These are phyloP conservation scores for Laspeyria flexula DNA, from an alignment of 2,888 invertebrate species.

Conservation along the genomic window DNA sequence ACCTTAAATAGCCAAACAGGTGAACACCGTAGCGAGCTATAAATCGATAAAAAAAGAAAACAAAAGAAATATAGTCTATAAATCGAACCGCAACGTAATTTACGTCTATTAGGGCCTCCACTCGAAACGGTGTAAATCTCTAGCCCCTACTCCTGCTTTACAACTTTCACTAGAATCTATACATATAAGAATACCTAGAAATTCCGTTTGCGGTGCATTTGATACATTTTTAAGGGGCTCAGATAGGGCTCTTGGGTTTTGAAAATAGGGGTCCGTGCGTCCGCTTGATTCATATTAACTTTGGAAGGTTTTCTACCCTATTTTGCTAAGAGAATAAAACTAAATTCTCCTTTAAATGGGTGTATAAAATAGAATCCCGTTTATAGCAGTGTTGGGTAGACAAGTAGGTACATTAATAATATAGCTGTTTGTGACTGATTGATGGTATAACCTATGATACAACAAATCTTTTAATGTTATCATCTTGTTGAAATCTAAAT, in stretches of 20 bases:
- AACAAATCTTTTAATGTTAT: too few relatives aligned
- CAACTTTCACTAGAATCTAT: constrained; percentile 52
- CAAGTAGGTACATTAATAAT: constrained; percentile 1
- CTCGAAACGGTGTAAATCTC: constrained; percentile 80
- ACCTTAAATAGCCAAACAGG: constrained; percentile 30
- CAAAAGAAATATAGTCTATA: constrained; percentile 79
- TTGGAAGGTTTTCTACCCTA: constrained; percentile 27
- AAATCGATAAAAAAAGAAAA: constrained; percentile 70
- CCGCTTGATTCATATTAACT: constrained; percentile 49
- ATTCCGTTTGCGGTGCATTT: constrained; percentile 58
- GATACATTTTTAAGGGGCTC: constrained; percentile 75
- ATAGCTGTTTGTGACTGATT: background rate
- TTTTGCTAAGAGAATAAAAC: constrained; percentile 44
- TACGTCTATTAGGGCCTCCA: constrained; percentile 81
- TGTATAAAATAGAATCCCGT: constrained; percentile 41
- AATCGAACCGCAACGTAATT: constrained; percentile 80
- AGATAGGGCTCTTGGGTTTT: constrained; percentile 66
- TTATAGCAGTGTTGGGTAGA: constrained; percentile 23
- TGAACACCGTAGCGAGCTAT: constrained; percentile 50
- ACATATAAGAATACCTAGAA: constrained; percentile 39
- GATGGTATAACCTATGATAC: too few relatives aligned
- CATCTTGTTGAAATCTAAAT: too few relatives aligned
- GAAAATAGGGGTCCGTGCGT: constrained; percentile 36
- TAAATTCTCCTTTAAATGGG: constrained; percentile 44
- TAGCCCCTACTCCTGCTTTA: constrained; percentile 69